phyloP scores from a whole-genome alignment of 1,140 invertebrate genomes.

The Pseudomyrmex cubaensis region DNA sequence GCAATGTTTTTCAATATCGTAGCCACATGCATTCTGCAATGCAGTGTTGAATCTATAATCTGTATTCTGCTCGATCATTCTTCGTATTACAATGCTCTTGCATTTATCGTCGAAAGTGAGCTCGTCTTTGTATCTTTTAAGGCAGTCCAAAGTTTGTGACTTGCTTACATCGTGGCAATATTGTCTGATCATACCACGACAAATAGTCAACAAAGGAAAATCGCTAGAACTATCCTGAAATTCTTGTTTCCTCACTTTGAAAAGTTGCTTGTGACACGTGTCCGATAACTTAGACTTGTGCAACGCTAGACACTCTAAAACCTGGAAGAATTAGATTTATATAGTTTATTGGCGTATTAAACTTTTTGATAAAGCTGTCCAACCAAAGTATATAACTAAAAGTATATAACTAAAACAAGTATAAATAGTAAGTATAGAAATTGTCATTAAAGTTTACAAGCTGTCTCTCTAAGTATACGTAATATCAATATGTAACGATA shows the following conservation, averaged over 20 bases:
- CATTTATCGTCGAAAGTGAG: constrained; percentile 94
- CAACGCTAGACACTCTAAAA: constrained; percentile 94
- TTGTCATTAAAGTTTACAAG: not conserved
- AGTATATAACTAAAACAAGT: not conserved
- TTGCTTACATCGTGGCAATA: constrained; percentile 91
- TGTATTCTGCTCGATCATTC: constrained; percentile 96
- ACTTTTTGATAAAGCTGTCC: not conserved
- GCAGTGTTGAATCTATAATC: constrained; percentile 97
- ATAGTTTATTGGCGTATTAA: not conserved
- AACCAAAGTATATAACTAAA: not conserved
- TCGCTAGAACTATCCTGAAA: constrained; percentile 94
- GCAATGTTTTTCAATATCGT: constrained; percentile 90
- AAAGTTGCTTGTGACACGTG: constrained; percentile 92
- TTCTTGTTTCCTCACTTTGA: constrained; percentile 94
- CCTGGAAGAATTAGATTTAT: constrained; percentile 82
- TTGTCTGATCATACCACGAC: constrained; percentile 93
- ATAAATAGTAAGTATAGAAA: not conserved
- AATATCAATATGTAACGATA: not conserved
- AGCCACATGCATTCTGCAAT: constrained; percentile 91
- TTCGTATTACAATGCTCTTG: constrained; percentile 92
- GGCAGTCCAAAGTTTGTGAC: constrained; percentile 89
- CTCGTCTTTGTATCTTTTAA: constrained; percentile 93
- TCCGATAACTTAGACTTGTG: constrained; percentile 89
- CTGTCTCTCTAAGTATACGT: not conserved
- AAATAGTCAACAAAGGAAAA: constrained; percentile 92